phyloP scores from a whole-genome alignment of 2,888 invertebrate species.

The Lucinisca nassula region DNA sequence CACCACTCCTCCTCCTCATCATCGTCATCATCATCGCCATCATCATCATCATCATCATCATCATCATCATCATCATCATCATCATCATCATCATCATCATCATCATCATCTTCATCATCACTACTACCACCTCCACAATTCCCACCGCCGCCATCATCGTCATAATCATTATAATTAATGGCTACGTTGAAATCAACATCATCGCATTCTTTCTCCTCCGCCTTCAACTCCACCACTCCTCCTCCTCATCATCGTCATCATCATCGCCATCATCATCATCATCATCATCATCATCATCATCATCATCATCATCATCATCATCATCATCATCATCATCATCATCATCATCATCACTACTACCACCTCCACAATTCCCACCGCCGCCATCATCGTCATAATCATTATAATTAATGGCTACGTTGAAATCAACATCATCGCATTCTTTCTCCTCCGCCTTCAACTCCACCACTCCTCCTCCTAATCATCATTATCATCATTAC shows the following conservation, averaged over 20 bases:
- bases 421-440: no score
- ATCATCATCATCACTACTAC: neutral
- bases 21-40: constrained; percentile 6
- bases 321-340: constrained; percentile 28
- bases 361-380: constrained; percentile 1
- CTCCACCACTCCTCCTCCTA: no score
- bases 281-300: constrained; percentile 30
- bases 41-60: neutral
- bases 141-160: neutral
- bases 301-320: constrained; percentile 26
- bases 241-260: neutral
- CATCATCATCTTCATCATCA: constrained; percentile 19
- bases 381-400: constrained; percentile 9
- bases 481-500: no score
- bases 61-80: neutral
- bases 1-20: no score
- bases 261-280: constrained; percentile 15
- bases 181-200: no score
- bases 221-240: no score
- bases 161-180: no score
- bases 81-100: constrained; percentile 26
- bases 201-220: no score
- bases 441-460: no score
- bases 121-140: neutral
- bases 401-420: no score